These are phyloP conservation scores for Caenorhabditis imperialis DNA, from an alignment of 2,888 invertebrate species.

Conservation along the genomic window DNA sequence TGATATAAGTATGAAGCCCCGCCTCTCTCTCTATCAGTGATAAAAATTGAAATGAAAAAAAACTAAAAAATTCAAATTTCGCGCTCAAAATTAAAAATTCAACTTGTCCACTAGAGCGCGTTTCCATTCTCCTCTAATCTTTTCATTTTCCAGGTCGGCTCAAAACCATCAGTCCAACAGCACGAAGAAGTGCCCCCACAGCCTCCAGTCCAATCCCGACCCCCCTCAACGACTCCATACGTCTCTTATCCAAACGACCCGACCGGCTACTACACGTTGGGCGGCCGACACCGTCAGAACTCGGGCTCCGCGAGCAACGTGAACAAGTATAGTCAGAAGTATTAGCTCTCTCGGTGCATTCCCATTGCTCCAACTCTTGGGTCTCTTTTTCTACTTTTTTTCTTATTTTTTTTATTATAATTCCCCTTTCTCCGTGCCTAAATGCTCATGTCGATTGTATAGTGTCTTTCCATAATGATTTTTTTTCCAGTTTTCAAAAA, in stretches of 20 bases:
- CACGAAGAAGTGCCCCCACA: constrained; percentile 71
- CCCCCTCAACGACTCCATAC: constrained; percentile 70
- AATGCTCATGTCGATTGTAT: constrained; percentile 50
- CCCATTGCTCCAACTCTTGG: constrained; percentile 26
- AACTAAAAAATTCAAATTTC: too few relatives aligned
- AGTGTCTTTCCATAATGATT: constrained; percentile 29
- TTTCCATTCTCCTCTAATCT: neutral
- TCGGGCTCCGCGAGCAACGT: constrained; percentile 18
- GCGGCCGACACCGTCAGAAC: constrained; percentile 63
- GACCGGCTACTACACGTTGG: constrained; percentile 76
- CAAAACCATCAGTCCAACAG: constrained; percentile 74
- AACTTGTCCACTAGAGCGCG: too few relatives aligned
- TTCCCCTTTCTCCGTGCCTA: constrained; percentile 19
- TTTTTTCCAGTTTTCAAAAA: too few relatives aligned
- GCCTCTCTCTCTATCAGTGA: too few relatives aligned
- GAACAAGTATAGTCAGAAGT: constrained; percentile 36
- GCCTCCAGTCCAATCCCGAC: constrained; percentile 48
- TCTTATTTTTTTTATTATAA: neutral
- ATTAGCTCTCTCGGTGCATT: constrained; percentile 41
- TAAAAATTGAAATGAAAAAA: too few relatives aligned
- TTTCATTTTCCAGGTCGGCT: constrained; percentile 68
- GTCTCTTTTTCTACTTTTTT: constrained; percentile 14
- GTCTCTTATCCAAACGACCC: constrained; percentile 78
- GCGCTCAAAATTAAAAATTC: too few relatives aligned
- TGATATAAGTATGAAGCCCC: too few relatives aligned